These are phyloP conservation scores for Clarias magur DNA, from an alignment of 2,113 vertebrate genomes.

Conservation along the genomic window DNA sequence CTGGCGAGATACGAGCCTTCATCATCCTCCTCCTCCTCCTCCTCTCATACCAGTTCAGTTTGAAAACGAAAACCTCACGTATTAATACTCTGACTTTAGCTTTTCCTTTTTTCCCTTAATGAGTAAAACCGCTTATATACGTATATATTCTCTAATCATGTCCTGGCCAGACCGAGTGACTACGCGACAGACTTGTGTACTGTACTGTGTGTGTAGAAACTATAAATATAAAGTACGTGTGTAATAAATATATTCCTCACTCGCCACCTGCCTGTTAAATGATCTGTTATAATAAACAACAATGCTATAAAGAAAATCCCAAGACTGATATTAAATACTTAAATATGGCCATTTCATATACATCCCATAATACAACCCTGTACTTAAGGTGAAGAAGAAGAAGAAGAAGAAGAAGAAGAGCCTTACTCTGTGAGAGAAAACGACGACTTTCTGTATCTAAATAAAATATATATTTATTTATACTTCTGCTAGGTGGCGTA, in stretches of 20 bases:
- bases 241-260: slow-evolving; percentile 55
- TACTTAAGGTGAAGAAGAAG: slow-evolving; percentile 59
- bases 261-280: slow-evolving; percentile 42
- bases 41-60: neutral
- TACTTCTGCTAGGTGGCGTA: slow-evolving; percentile 42
- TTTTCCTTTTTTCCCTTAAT: neutral
- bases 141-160: neutral
- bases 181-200: slow-evolving; percentile 3
- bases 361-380: slow-evolving; percentile 67
- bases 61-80: neutral
- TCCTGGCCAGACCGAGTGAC: neutral
- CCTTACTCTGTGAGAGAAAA: slow-evolving; percentile 1
- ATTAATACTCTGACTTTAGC: neutral
- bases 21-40: neutral
- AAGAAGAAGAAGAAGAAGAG: slow-evolving; percentile 1
- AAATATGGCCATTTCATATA: slow-evolving; percentile 68
- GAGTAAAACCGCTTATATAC: neutral
- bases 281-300: slow-evolving; percentile 55
- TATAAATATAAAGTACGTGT: slow-evolving; percentile 43
- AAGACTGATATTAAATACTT: slow-evolving; percentile 59
- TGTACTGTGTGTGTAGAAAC: slow-evolving; percentile 22
- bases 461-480: slow-evolving; percentile 66
- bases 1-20: neutral
- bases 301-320: slow-evolving; percentile 51
- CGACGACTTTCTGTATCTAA: slow-evolving; percentile 63